Evolutionary conservation across 2,797 vertebrate genomes (phyloP).

Genomic region (Acanthornis magna): DNA sequence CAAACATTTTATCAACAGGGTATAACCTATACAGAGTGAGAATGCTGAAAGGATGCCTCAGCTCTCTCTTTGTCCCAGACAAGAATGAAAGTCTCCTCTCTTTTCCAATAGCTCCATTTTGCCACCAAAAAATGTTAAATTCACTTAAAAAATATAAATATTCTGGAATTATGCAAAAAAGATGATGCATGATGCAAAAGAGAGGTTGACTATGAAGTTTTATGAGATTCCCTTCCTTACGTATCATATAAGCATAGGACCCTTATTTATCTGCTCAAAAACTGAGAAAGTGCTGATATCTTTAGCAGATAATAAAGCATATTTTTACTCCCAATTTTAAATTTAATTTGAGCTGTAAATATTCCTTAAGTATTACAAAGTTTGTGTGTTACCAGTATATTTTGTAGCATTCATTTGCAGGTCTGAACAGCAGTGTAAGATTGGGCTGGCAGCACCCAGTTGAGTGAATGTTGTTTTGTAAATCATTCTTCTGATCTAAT

Average conservation of each 20-base stretch:
- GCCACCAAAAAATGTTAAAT: not conserved
- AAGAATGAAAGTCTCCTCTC: not conserved
- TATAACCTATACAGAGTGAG: not conserved
- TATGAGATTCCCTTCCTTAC: not conserved
- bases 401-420: not conserved
- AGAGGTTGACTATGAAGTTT: not conserved
- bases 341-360: not conserved
- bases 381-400: not conserved
- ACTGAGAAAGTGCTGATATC: not conserved
- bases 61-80: not conserved
- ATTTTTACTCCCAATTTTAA: not conserved
- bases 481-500: not conserved
- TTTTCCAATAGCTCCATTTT: not conserved
- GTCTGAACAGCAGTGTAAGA: not conserved
- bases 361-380: not conserved
- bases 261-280: not conserved
- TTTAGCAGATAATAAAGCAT: not conserved
- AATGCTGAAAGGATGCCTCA: not conserved
- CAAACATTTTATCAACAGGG: not conserved
- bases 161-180: not conserved
- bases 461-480: not conserved
- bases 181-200: not conserved
- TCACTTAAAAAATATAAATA: not conserved
- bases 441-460: not conserved
- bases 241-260: not conserved